Conservation (phyloP, 2,888 invertebrate species). For the Glaucopsyche alexis region DNA sequence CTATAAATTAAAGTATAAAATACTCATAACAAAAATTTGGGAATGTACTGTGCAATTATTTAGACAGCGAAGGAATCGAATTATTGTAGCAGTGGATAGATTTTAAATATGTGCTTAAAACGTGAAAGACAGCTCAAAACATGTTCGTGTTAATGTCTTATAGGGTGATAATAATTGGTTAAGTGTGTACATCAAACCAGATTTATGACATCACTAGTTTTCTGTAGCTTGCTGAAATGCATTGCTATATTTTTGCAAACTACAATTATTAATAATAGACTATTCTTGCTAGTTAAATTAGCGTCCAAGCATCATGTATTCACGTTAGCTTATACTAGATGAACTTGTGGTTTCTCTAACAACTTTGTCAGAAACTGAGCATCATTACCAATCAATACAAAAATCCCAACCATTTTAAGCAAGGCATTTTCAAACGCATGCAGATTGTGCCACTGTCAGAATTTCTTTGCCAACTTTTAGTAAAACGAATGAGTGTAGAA, state of each 20-base stretch:
- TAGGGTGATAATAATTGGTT: neutral
- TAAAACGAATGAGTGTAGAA: neutral
- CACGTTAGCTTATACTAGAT: too few species aligned
- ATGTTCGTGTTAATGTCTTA: neutral
- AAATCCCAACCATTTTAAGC: neutral
- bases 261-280: neutral
- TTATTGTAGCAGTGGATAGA: neutral
- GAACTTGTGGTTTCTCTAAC: too few species aligned
- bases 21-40: neutral
- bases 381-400: too few species aligned
- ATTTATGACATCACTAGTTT: neutral
- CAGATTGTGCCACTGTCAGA: neutral
- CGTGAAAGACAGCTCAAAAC: slow-evolving; percentile 44
- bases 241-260: neutral
- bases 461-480: neutral
- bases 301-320: too few species aligned
- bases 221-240: neutral
- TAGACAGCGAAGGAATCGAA: neutral
- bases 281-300: too few species aligned
- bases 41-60: too few species aligned
- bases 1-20: neutral
- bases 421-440: slow-evolving; percentile 1
- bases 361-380: neutral
- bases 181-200: too few species aligned
- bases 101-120: neutral